Base-by-base conservation (phyloP, 2,113 vertebrate genomes). In the Laterallus jamaicensis region DNA sequence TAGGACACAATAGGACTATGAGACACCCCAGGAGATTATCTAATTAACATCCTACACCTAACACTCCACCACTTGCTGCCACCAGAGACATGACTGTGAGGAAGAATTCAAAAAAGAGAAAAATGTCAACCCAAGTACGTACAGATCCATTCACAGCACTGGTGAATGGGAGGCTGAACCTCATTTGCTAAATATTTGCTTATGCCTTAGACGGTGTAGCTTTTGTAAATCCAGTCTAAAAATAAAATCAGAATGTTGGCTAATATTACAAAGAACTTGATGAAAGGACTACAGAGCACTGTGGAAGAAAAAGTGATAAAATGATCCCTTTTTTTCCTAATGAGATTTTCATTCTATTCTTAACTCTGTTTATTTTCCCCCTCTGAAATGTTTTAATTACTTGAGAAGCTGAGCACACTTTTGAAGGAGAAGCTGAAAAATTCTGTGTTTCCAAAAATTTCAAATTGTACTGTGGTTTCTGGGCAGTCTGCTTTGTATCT, bases 241-340 rank as follows among this genome's bases (percentile, higher is more conserved):
- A 91, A 95, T 82, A 85, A 93, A 93, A n/a, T 44, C 49, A 82
- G 58, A 94, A 76, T 80, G 13, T 78, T 95, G 91, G 69, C 89
- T 92, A 70, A 40, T 86, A 39, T 71, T 84, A 81, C 62, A 88
- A 93, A 88, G 69, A 92, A 78, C 29, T 92, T 93, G 63, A 81
- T 92, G 83, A 86, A 92, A 90, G 55, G 75, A 90, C 37, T 83
- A 39, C 19, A 86, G 71, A 74, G 56, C 29, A 80, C 47, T 86
- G 69, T 82, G 71, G 66, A 89, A 88, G 60, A 81, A 86, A 81
- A 29, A 55, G 25, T 83, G 77, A 91, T 92, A 83, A 81, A 93
- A 86, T 81, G 25, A 81, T 70, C 39, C 4, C 20, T 93, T 90
- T 82, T 62, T 44, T 10, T 5, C 58, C 31, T 54, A 60, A 17